Percentiles rank a stretch among this genome's conserved stretches.
Evolutionary conservation across 2,113 vertebrate genomes (phyloP).

Genomic region (Rattus rattus): DNA sequence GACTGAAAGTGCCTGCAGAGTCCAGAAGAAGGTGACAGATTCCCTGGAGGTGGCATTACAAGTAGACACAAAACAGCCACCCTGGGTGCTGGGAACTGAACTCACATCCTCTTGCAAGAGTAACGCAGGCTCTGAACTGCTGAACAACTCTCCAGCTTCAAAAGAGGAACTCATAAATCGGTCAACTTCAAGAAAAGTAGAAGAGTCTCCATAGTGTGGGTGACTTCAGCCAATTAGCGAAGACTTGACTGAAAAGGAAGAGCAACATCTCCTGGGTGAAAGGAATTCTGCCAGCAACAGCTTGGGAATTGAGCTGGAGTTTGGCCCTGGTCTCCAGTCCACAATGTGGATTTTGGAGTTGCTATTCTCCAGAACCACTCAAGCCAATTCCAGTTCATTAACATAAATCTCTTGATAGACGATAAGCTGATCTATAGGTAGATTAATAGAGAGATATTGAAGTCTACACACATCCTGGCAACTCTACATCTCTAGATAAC

Average conservation of each 20-base stretch:
- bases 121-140: background rate
- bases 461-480: background rate
- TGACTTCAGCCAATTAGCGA: background rate
- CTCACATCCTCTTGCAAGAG: background rate
- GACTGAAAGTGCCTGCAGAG: background rate
- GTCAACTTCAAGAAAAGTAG: background rate
- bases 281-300: background rate
- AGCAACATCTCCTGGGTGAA: background rate
- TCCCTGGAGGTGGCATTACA: background rate
- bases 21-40: background rate
- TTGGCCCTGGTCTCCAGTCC: background rate
- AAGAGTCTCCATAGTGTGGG: background rate
- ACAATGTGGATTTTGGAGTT: background rate
- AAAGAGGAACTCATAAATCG: background rate
- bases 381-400: background rate
- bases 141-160: background rate
- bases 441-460: background rate
- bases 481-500: background rate
- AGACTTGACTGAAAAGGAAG: background rate
- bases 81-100: background rate
- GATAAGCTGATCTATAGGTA: background rate
- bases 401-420: background rate
- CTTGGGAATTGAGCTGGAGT: background rate
- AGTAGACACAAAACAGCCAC: background rate
- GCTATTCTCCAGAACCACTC: background rate